A percentile compares a stretch with the other conserved stretches of the same genome.
These are phyloP conservation scores for Chlamydotis undulata DNA, from an alignment of 2,113 vertebrate genomes.

Conservation along the genomic window DNA sequence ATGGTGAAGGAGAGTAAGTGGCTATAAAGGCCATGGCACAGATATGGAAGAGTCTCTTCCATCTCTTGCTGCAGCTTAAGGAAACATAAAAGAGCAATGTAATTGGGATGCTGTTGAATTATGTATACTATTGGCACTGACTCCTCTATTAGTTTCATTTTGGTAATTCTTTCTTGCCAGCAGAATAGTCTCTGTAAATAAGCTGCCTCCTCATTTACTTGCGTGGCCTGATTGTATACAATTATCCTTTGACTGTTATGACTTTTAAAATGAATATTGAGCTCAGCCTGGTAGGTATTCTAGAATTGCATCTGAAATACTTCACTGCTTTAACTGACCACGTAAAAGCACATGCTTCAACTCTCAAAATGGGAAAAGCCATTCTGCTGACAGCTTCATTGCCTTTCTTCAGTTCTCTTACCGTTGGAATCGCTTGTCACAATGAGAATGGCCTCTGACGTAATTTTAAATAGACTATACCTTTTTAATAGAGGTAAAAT, in stretches of 20 bases:
- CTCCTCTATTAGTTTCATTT: conserved; percentile 32
- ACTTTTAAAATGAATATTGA: not conserved
- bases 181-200: conserved; percentile 23
- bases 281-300: not conserved
- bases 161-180: conserved; percentile 34
- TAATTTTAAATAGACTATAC: not conserved
- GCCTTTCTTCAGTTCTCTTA: not conserved
- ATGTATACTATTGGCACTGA: conserved; percentile 6
- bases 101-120: conserved; percentile 12
- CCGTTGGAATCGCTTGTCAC: not conserved
- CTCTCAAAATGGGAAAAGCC: not conserved
- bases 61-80: not conserved
- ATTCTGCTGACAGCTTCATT: not conserved
- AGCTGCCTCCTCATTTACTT: conserved; percentile 22
- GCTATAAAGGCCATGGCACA: not conserved
- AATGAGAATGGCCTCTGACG: not conserved
- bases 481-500: not conserved
- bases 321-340: not conserved
- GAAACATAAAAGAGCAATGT: not conserved
- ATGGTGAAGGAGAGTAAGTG: not conserved
- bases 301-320: not conserved
- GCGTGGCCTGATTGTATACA: not conserved
- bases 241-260: not conserved
- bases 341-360: not conserved
- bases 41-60: not conserved